Conservation (phyloP, 2,797 vertebrate species). For the Morelia viridis region DNA sequence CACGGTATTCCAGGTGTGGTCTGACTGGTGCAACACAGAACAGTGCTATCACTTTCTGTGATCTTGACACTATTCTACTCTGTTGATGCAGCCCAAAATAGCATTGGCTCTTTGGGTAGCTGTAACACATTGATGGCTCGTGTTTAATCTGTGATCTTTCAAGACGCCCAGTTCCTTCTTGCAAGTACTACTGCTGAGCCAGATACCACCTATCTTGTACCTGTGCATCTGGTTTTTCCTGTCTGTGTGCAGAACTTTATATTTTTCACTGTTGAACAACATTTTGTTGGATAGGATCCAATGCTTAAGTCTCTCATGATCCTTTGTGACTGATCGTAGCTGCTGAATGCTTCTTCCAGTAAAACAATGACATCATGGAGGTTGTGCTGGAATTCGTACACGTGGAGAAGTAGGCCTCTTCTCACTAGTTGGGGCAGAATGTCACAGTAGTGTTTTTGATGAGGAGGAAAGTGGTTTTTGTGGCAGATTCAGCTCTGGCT, state of each 20-base stretch:
- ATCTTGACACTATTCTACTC: no score
- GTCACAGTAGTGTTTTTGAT: not conserved
- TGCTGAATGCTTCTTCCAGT: not conserved
- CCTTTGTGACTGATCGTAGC: not conserved
- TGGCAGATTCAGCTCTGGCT: not conserved
- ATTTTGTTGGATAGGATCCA: not conserved
- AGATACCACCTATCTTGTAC: no score
- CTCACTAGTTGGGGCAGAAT: not conserved
- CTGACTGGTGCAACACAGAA: no score
- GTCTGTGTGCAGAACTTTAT: not conserved
- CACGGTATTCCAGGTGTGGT: no score
- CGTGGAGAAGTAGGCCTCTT: not conserved
- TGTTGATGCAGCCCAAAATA: no score
- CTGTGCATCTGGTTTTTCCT: not conserved
- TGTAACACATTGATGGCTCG: no score
- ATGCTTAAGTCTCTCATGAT: not conserved
- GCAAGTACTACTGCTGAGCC: no score
- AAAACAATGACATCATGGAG: not conserved
- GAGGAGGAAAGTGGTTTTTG: not conserved
- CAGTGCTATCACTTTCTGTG: no score
- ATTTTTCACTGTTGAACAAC: not conserved
- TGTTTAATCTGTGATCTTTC: no score
- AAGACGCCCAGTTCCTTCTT: no score
- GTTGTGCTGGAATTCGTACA: no score
- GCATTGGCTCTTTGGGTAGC: no score